Percentiles rank a stretch among this genome's conserved stretches.
These are phyloP conservation scores for Nannospalax galili DNA, from an alignment of 2,113 vertebrate species.

Conservation along the genomic window DNA sequence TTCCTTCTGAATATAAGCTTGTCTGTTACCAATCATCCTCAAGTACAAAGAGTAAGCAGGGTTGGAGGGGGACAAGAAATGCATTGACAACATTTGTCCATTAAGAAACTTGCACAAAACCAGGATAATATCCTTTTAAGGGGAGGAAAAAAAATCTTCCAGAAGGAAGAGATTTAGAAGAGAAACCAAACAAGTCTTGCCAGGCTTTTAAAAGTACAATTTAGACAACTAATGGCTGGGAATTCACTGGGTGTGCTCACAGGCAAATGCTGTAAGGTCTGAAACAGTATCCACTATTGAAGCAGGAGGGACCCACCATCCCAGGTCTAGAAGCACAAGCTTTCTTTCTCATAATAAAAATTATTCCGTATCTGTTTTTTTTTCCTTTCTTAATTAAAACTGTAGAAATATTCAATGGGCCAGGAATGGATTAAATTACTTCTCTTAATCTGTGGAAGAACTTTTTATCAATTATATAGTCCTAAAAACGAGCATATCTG, in stretches of 20 bases:
- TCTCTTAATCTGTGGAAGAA: conserved; percentile 44
- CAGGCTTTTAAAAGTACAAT: conserved; percentile 66
- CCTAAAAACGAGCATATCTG: too few relatives aligned
- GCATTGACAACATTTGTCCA: not conserved
- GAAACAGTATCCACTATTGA: not conserved
- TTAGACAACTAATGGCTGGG: conserved; percentile 71
- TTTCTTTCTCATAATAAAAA: conserved; percentile 56
- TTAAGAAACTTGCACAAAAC: not conserved
- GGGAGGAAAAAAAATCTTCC: not conserved
- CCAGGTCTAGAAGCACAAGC: not conserved
- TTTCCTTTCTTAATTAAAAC: conserved; percentile 16
- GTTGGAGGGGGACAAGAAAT: not conserved
- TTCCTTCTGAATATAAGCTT: not conserved
- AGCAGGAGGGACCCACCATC: conserved; percentile 39
- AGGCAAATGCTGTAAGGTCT: conserved; percentile 36
- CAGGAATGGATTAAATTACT: conserved; percentile 13
- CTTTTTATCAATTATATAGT: not conserved
- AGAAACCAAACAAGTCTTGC: conserved; percentile 64
- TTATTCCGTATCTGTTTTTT: not conserved
- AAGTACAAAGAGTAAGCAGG: not conserved
- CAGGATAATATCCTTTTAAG: conserved; percentile 46
- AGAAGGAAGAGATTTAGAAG: conserved; percentile 51
- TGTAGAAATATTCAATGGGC: not conserved
- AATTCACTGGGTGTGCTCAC: conserved; percentile 62
- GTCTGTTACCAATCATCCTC: not conserved